Conservation (phyloP, 2,797 vertebrate species). For the Rachycentron canadum region DNA sequence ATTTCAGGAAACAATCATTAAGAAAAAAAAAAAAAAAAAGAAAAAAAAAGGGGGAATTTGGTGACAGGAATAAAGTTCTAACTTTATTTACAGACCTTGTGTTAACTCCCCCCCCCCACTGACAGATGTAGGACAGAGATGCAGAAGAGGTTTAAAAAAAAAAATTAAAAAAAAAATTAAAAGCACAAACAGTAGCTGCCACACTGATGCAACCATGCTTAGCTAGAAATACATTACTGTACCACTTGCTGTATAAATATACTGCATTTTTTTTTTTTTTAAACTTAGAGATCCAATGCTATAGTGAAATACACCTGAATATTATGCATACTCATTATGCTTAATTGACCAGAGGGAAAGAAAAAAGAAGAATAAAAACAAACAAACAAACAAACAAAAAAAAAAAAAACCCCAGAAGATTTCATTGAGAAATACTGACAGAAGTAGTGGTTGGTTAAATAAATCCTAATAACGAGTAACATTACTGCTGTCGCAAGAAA, state of each 20-base stretch:
- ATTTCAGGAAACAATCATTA: conserved; percentile 29
- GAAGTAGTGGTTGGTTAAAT: conserved; percentile 83
- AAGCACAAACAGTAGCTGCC: conserved; percentile 85
- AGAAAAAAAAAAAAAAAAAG: background rate
- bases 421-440: conserved; percentile 78
- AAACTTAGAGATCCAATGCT: conserved; percentile 81
- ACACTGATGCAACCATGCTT: conserved; percentile 86
- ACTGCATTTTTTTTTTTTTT: conserved; percentile 80
- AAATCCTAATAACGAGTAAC: conserved; percentile 76
- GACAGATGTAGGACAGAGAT: conserved; percentile 60
- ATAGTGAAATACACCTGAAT: conserved; percentile 83
- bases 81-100: conserved; percentile 50
- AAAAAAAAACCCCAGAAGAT: conserved; percentile 12
- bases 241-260: conserved; percentile 84
- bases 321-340: conserved; percentile 81
- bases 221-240: conserved; percentile 85
- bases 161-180: conserved; percentile 58
- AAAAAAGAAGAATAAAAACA: conserved; percentile 9
- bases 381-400: conserved; percentile 3
- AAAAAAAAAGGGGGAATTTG: conserved; percentile 20
- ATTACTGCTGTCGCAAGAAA: conserved; percentile 71
- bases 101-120: conserved; percentile 35
- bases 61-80: conserved; percentile 14
- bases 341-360: conserved; percentile 76
- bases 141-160: conserved; percentile 46